phyloP scores from a whole-genome alignment of 2,888 invertebrate species.

The Platycheirus rosarum region DNA sequence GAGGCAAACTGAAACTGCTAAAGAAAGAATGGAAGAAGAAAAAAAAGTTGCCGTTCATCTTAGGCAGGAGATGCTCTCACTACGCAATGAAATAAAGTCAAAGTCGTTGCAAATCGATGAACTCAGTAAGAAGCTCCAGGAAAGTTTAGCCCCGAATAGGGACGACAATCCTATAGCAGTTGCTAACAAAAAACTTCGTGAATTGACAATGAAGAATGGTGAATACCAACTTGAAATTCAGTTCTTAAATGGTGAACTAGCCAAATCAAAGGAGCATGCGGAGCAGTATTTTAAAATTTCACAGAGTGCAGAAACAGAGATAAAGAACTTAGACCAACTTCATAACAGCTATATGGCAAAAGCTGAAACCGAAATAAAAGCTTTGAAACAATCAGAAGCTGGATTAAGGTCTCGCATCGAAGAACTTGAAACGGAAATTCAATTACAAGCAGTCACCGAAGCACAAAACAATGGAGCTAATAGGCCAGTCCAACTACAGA shows the following conservation, averaged over 20 bases:
- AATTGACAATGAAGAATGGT: slow-evolving; percentile 87
- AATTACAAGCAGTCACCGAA: slow-evolving; percentile 86
- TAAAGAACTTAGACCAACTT: slow-evolving; percentile 86
- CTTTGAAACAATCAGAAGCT: slow-evolving; percentile 81
- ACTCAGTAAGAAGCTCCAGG: slow-evolving; percentile 87
- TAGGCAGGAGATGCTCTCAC: slow-evolving; percentile 77
- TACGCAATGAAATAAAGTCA: slow-evolving; percentile 85
- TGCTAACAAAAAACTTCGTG: slow-evolving; percentile 87
- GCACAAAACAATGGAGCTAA: slow-evolving; percentile 84
- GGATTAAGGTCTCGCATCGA: slow-evolving; percentile 86
- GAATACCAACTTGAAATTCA: slow-evolving; percentile 87
- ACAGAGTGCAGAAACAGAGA: slow-evolving; percentile 90
- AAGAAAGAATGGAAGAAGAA: slow-evolving; percentile 88
- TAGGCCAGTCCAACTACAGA: slow-evolving; percentile 83
- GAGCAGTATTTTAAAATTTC: slow-evolving; percentile 94
- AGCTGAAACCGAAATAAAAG: slow-evolving; percentile 85
- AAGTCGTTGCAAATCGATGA: slow-evolving; percentile 88
- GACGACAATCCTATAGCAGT: slow-evolving; percentile 85
- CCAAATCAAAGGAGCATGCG: slow-evolving; percentile 88
- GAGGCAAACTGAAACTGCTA: slow-evolving; percentile 87
- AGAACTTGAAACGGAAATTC: slow-evolving; percentile 88
- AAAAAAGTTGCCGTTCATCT: slow-evolving; percentile 86
- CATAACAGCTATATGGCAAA: slow-evolving; percentile 85
- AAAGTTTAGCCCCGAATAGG: slow-evolving; percentile 85
- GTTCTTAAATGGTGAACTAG: slow-evolving; percentile 88